Evolutionary conservation across 2,797 vertebrate species (phyloP).

Genomic region (Loriculus beryllinus): DNA sequence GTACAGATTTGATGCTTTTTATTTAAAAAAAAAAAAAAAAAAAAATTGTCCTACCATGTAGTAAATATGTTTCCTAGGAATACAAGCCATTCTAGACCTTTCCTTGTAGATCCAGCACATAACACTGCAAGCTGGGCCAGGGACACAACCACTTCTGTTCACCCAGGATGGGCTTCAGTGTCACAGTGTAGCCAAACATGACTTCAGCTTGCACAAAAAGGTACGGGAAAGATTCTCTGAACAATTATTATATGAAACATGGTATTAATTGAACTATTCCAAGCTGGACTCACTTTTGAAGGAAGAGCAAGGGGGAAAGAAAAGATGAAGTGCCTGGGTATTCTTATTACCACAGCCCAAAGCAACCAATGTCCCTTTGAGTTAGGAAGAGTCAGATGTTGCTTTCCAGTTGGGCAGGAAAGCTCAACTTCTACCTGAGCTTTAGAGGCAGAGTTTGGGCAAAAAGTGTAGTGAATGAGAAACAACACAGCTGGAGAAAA

Average conservation of each 20-base stretch:
- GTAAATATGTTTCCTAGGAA: not conserved
- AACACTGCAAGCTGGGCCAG: not conserved
- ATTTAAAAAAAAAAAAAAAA: not conserved
- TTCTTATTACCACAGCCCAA: not conserved
- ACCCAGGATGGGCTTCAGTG: not conserved
- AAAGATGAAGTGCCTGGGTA: not conserved
- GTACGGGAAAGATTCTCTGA: not conserved
- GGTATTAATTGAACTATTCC: not conserved
- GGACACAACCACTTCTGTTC: not conserved
- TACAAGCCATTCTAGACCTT: not conserved
- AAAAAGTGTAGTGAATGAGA: not conserved
- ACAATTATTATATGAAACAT: not conserved
- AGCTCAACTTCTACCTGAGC: not conserved
- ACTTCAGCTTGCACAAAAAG: not conserved
- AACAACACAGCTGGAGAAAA: not conserved
- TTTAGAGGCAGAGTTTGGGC: not conserved
- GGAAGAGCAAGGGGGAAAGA: not conserved
- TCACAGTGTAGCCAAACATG: not conserved
- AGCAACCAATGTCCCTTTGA: not conserved
- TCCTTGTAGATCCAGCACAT: not conserved
- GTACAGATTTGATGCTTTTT: not conserved
- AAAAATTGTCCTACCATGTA: not conserved
- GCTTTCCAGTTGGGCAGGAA: not conserved
- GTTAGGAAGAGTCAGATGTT: not conserved
- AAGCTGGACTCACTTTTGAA: not conserved